Conservation (phyloP, 2,797 vertebrate species). For the Notoglanidium macrostoma region DNA sequence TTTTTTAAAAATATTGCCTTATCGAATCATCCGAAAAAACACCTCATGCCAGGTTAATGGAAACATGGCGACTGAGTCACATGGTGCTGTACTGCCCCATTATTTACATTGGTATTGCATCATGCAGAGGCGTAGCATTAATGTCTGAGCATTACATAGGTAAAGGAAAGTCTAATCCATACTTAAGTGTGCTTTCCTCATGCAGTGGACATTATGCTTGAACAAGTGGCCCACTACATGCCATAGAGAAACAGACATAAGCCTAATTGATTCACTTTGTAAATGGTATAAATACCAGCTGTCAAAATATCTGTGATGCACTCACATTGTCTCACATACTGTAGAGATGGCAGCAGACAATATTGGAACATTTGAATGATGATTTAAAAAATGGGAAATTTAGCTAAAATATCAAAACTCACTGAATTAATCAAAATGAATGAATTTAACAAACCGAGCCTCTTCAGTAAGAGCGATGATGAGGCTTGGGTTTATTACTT, state of each 20-base stretch:
- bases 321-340: neutral
- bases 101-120: neutral
- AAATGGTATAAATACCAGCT: neutral
- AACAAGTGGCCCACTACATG: neutral
- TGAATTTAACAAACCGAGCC: neutral
- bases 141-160: neutral
- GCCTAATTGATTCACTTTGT: neutral
- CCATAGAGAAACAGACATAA: neutral
- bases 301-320: neutral
- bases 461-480: neutral
- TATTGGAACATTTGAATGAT: neutral
- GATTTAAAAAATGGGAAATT: neutral
- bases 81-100: neutral
- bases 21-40: too few species aligned
- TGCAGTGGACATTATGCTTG: neutral
- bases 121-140: neutral
- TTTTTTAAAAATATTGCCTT: too few species aligned
- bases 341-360: neutral
- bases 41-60: too few species aligned
- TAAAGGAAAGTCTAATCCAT: neutral
- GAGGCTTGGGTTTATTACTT: neutral
- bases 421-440: neutral
- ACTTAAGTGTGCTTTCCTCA: neutral
- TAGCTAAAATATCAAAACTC: neutral
- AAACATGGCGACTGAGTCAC: too few species aligned